Evolutionary conservation across 2,113 vertebrate genomes (phyloP).

Genomic region (Thomomys bottae): DNA sequence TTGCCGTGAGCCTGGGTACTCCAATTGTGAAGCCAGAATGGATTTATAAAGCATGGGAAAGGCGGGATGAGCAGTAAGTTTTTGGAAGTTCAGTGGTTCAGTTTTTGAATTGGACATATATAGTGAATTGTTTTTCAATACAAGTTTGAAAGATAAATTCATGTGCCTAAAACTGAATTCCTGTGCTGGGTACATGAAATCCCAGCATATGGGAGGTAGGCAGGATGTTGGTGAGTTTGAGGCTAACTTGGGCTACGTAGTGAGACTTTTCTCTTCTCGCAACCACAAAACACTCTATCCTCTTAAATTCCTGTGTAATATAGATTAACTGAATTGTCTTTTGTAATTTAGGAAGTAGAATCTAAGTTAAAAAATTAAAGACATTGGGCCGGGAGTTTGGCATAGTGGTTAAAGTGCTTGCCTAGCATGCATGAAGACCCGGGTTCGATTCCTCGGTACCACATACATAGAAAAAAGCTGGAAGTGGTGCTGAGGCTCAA

Average conservation of each 20-base stretch:
- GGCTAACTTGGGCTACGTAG: no score
- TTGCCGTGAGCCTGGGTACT: constrained; percentile 96
- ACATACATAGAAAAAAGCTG: no score
- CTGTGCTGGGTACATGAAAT: background rate
- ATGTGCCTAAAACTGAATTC: constrained; percentile 37
- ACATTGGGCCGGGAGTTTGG: no score
- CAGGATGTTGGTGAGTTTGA: no score
- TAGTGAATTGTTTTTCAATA: background rate
- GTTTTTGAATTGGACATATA: constrained; percentile 31
- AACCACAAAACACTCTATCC: no score
- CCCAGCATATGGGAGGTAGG: no score
- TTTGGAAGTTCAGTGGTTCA: constrained; percentile 44
- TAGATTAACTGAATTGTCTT: constrained; percentile 49
- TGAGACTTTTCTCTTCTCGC: no score
- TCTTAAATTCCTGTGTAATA: background rate
- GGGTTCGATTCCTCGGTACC: no score
- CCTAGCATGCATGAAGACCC: no score
- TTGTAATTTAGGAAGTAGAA: constrained; percentile 29
- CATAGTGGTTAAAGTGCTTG: no score
- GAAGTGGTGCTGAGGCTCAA: no score
- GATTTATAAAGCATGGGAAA: constrained; percentile 97
- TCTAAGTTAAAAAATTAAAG: background rate
- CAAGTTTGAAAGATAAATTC: constrained; percentile 31
- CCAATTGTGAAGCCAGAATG: constrained; percentile 96
- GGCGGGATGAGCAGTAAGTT: constrained; percentile 89